phyloP scores from a whole-genome alignment of 2,113 vertebrate species.

The Tiliqua scincoides region DNA sequence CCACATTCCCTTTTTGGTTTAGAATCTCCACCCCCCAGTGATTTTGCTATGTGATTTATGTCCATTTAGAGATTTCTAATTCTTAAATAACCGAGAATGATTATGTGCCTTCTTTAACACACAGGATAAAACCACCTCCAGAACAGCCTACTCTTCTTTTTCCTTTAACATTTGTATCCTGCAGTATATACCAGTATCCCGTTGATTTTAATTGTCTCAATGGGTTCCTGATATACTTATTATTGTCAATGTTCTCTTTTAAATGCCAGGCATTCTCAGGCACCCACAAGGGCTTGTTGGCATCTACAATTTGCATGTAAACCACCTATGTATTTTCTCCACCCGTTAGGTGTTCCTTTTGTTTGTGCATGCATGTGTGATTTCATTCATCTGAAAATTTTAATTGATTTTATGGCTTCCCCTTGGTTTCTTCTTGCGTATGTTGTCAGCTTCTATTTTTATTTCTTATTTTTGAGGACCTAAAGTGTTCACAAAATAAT shows the following conservation, averaged over 20 bases:
- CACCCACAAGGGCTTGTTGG: not conserved
- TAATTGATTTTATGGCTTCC: not conserved
- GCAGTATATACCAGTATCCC: not conserved
- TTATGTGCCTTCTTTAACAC: slow-evolving; percentile 1
- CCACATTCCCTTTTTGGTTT: not conserved
- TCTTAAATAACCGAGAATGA: not conserved
- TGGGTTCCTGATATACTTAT: not conserved
- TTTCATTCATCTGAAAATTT: not conserved
- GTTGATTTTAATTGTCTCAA: slow-evolving; percentile 5
- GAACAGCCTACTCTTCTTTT: not conserved
- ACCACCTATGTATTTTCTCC: not conserved
- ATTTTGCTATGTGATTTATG: not conserved
- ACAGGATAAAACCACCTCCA: not conserved
- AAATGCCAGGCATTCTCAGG: not conserved
- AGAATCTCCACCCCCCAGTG: not conserved
- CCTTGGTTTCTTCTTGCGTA: not conserved
- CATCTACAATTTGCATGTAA: not conserved
- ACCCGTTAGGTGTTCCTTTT: not conserved
- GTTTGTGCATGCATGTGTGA: not conserved
- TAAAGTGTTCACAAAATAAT: not conserved
- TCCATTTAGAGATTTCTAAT: not conserved
- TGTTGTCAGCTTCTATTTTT: not conserved
- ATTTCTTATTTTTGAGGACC: not conserved
- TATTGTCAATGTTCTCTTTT: not conserved
- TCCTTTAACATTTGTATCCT: not conserved